phyloP scores from a whole-genome alignment of 2,888 invertebrate species.

The Mythimna albipuncta region DNA sequence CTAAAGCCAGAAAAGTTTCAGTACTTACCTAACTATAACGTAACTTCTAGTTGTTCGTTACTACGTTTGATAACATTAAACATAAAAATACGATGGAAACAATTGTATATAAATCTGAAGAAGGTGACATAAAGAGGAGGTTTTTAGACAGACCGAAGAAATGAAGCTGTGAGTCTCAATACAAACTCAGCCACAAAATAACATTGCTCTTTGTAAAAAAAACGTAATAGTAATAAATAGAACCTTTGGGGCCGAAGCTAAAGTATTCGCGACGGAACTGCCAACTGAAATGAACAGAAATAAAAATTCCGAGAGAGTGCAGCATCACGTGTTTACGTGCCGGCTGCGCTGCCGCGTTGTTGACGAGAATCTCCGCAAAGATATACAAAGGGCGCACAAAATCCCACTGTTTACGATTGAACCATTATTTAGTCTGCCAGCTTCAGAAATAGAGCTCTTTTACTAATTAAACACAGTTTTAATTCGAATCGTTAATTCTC shows the following conservation, averaged over 20 bases:
- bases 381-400: constrained; percentile 42
- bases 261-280: neutral
- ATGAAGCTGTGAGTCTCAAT: neutral
- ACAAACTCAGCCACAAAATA: neutral
- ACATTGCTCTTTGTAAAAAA: neutral
- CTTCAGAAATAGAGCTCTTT: constrained; percentile 43
- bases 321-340: constrained; percentile 26
- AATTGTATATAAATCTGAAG: neutral
- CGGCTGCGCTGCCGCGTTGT: neutral
- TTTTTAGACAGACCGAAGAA: neutral
- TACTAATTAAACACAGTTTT: constrained; percentile 31
- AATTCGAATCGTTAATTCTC: constrained; percentile 4
- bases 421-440: constrained; percentile 50
- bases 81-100: neutral
- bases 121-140: neutral
- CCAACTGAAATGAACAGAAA: neutral
- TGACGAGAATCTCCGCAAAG: constrained; percentile 11
- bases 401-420: constrained; percentile 30
- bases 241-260: no score
- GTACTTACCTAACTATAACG: neutral
- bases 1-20: neutral
- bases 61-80: neutral
- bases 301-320: neutral
- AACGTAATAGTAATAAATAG: neutral
- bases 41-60: neutral